These are phyloP conservation scores for Venustaconcha ellipsiformis DNA, from an alignment of 1,140 invertebrate species.

Conservation along the genomic window DNA sequence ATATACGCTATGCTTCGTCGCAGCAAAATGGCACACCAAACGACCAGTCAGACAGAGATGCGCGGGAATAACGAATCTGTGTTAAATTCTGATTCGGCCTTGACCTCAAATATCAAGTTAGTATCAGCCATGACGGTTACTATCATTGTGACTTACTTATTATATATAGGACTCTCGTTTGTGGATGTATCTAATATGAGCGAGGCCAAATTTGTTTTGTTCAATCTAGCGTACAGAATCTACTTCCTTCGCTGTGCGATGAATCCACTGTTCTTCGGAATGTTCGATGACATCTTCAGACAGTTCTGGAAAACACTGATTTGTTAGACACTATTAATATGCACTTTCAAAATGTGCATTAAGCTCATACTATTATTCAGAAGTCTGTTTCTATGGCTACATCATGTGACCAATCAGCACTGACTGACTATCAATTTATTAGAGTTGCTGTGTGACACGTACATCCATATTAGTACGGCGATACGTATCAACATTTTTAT, in stretches of 20 bases:
- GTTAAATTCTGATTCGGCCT: no score
- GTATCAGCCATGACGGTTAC: constrained; percentile 14
- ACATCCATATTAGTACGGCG: no score
- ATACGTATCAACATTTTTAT: no score
- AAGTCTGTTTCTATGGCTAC: no score
- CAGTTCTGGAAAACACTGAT: no score
- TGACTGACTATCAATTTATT: no score
- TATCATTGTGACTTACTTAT: constrained; percentile 10
- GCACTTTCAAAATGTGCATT: no score
- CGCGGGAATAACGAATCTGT: not conserved
- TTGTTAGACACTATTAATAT: no score
- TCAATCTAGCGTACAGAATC: constrained; percentile 7
- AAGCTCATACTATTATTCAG: no score
- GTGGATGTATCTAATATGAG: constrained; percentile 11
- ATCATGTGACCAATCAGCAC: no score
- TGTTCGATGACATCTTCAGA: no score
- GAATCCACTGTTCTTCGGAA: constrained; percentile 13
- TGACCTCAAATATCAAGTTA: constrained; percentile 8
- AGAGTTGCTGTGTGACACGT: no score
- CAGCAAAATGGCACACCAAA: not conserved
- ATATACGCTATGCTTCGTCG: not conserved
- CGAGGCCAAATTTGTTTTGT: constrained; percentile 6
- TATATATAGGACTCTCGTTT: constrained; percentile 9
- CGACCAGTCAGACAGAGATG: not conserved
- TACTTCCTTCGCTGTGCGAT: constrained; percentile 24